These are phyloP conservation scores for Ichneumoninae sp. DNA, from an alignment of 2,888 invertebrate species.

Conservation along the genomic window DNA sequence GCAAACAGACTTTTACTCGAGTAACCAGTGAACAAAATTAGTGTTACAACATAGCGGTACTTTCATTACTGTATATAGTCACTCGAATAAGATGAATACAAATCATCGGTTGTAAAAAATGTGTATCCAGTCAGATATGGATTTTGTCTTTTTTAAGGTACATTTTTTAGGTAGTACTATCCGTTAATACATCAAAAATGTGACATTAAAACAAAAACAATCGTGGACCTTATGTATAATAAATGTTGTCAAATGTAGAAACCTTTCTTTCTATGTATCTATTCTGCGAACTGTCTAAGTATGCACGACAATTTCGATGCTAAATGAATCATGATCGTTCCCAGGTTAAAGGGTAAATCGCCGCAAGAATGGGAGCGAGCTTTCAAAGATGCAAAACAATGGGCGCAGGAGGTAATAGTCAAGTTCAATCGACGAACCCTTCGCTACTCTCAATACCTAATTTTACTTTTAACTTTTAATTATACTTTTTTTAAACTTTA, in stretches of 20 bases:
- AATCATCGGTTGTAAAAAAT: too few species aligned
- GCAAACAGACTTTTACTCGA: too few species aligned
- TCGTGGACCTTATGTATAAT: too few species aligned
- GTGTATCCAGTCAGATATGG: too few species aligned
- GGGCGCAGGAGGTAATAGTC: slow-evolving; percentile 81
- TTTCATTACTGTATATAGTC: too few species aligned
- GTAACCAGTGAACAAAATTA: too few species aligned
- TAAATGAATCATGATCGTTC: slow-evolving; percentile 1
- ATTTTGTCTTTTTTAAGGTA: too few species aligned
- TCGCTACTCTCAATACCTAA: slow-evolving; percentile 23
- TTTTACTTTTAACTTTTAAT: background rate
- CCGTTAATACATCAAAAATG: too few species aligned
- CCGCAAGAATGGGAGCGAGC: slow-evolving; percentile 82
- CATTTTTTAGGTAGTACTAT: too few species aligned
- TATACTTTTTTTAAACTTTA: background rate
- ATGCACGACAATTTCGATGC: background rate
- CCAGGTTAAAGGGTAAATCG: slow-evolving; percentile 79
- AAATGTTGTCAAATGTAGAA: background rate
- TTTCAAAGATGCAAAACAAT: slow-evolving; percentile 82
- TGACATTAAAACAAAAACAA: too few species aligned
- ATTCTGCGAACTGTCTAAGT: background rate
- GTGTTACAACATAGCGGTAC: too few species aligned
- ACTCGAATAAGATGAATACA: too few species aligned
- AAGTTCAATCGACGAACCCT: slow-evolving; percentile 2
- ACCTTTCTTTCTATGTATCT: background rate